Conservation (phyloP, 2,888 invertebrate species). For the Brachyopa scutellaris region DNA sequence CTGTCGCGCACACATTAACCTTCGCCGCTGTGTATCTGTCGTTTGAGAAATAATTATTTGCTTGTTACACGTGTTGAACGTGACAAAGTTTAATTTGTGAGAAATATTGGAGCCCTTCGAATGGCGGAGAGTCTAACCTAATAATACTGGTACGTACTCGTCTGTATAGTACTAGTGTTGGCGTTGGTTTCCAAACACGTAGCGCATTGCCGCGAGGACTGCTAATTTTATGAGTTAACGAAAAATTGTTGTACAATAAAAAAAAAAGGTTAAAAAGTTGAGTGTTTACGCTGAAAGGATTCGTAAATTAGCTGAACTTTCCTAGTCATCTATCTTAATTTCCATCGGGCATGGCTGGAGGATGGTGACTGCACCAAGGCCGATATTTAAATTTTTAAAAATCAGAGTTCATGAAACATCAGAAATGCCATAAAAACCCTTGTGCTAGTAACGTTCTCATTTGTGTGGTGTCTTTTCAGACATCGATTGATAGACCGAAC, state of each 20-base stretch:
- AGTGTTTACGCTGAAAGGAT: neutral
- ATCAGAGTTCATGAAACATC: too few relatives aligned
- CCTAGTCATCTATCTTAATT: too few relatives aligned
- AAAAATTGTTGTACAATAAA: neutral
- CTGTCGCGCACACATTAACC: slow-evolving; percentile 42
- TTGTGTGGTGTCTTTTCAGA: too few relatives aligned
- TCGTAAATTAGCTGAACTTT: slow-evolving; percentile 1
- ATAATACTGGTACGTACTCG: too few relatives aligned
- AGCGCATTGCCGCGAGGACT: neutral
- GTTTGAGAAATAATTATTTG: slow-evolving; percentile 53
- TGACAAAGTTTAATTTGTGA: slow-evolving; percentile 56
- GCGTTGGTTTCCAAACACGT: slow-evolving; percentile 16
- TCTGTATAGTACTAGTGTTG: too few relatives aligned
- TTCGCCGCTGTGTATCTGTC: slow-evolving; percentile 15
- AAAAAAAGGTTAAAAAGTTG: neutral
- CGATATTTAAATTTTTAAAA: too few relatives aligned
- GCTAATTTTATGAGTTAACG: slow-evolving; percentile 12
- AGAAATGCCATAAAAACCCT: too few relatives aligned
- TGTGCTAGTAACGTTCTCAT: too few relatives aligned
- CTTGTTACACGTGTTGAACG: slow-evolving; percentile 63
- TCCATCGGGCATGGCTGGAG: too few relatives aligned
- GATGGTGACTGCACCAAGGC: too few relatives aligned
- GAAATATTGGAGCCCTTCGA: slow-evolving; percentile 16
- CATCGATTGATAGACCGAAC: too few relatives aligned
- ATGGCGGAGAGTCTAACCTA: too few relatives aligned